phyloP scores from a whole-genome alignment of 2,113 vertebrate species.

The Neotragus moschatus region DNA sequence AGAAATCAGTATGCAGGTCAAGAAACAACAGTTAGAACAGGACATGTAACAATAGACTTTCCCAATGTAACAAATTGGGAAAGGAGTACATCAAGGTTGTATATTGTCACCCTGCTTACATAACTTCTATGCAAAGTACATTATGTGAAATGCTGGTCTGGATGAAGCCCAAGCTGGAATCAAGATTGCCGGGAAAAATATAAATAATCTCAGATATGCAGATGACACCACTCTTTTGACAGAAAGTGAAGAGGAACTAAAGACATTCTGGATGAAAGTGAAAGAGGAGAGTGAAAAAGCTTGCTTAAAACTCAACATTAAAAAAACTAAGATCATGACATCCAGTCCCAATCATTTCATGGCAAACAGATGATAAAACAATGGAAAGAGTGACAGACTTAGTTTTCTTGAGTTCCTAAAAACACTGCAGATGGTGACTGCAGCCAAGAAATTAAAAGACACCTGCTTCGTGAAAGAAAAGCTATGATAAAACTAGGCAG shows the following conservation, averaged over 20 bases:
- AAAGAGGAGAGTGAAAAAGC: not conserved
- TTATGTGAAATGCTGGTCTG: not conserved
- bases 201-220: not conserved
- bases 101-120: not conserved
- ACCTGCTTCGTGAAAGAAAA: not conserved
- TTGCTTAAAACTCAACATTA: not conserved
- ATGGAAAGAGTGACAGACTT: not conserved
- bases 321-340: not conserved
- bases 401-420: not conserved
- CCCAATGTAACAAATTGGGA: no score
- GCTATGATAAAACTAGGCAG: not conserved
- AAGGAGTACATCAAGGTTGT: not conserved
- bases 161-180: not conserved
- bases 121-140: not conserved
- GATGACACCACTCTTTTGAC: not conserved
- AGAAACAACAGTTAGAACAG: not conserved
- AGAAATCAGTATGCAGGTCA: not conserved
- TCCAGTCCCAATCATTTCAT: not conserved
- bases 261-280: not conserved
- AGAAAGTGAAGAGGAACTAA: not conserved
- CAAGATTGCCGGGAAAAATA: not conserved
- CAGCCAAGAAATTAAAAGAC: not conserved
- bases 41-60: not conserved
- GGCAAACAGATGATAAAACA: not conserved
- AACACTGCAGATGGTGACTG: not conserved